These are phyloP conservation scores for Lutraria lutraria DNA, from an alignment of 2,888 invertebrate species.

Conservation along the genomic window DNA sequence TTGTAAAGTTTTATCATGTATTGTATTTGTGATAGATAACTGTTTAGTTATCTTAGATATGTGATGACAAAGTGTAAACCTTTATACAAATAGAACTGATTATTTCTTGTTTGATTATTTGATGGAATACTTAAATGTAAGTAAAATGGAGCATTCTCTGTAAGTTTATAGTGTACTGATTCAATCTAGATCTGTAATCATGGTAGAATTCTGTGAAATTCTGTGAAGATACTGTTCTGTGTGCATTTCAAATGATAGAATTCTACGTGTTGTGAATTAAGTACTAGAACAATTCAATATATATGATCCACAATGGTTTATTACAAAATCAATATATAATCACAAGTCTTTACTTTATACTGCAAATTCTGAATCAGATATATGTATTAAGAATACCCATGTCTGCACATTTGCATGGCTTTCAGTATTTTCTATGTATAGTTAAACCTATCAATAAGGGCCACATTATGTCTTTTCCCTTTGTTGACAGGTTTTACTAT, in stretches of 20 bases:
- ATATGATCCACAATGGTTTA: too few species aligned
- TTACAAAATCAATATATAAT: too few species aligned
- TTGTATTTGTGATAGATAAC: background rate
- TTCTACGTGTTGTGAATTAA: too few species aligned
- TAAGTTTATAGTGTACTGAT: background rate
- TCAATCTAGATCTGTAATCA: background rate
- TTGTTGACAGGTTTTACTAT: too few species aligned
- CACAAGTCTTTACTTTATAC: too few species aligned
- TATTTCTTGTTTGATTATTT: background rate
- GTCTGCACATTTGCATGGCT: too few species aligned
- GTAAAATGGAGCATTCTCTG: background rate
- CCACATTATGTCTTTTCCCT: too few species aligned
- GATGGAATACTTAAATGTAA: background rate
- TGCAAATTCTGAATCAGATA: too few species aligned
- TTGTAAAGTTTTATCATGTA: background rate
- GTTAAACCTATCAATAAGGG: too few species aligned
- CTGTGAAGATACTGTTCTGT: background rate
- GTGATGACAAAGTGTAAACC: background rate
- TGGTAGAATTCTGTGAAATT: background rate
- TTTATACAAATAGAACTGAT: background rate
- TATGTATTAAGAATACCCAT: too few species aligned
- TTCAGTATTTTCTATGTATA: too few species aligned
- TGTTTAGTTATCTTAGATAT: background rate
- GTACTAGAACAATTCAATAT: too few species aligned
- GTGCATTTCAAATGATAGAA: background rate